Evolutionary conservation across 1,140 invertebrate genomes (phyloP), one percentile per base, ranked within the genome.

Genomic region (Aphaenogaster rudis): DNA sequence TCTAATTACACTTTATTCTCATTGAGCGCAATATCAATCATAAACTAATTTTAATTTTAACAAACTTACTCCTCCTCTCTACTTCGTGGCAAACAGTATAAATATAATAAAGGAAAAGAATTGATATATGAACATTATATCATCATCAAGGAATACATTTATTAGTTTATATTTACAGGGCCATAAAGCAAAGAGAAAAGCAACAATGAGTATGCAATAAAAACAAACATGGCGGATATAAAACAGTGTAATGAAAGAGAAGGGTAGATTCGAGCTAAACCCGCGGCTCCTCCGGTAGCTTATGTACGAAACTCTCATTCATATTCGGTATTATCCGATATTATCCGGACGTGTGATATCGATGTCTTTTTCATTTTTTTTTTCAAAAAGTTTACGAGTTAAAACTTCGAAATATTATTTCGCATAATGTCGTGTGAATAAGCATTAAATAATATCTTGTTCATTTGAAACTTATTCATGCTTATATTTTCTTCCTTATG

Each of bases 141-240:
- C 6, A 39, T 82, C 52, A 59, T 21, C 42, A 28, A 76, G 8
- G n/a, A 77, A 61, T 88, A 77, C 71, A 77, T 88, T 88, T 67
- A 77, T 88, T 76, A 80, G 50, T 63, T 63, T 66, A 66, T 39
- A n/a, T 42, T 66, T 66, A 9, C 42, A 86, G 21, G 39, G 21
- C 48, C 61, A 42, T 88, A 82, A 87, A 74, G 42, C 57, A 77
- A 63, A 63, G 72, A 74, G 61, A 57, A 88, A 57, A 72, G 54
- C 39, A 48, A 66, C 50, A 48, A 54, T 77, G 77, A 33, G 50
- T 50, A 45, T 17, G 79, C 61, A 86, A 64, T 89, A 84, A 87
- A 87, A 82, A 84, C 76, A 82, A 74, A 69, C 36, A 88, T 71
- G 87, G 61, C 76, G 76, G 17, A 52, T 72, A 85, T 88, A 84